These are phyloP conservation scores for Semibalanus balanoides DNA, from an alignment of 1,140 invertebrate species.

Conservation along the genomic window DNA sequence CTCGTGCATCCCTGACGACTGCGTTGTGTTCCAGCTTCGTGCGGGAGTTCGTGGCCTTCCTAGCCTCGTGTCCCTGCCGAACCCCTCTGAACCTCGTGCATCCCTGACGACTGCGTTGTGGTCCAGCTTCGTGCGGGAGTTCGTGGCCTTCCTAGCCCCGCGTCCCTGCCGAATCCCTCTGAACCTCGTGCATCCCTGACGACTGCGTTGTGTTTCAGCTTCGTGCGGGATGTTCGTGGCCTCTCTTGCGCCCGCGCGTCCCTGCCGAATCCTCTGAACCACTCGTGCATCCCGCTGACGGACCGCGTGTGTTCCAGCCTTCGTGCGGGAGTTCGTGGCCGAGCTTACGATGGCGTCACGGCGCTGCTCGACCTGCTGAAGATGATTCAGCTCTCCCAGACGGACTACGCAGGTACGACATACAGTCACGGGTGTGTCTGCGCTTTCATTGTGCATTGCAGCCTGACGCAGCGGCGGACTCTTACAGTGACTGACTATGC, in stretches of 20 bases:
- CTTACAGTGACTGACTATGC: too few relatives aligned
- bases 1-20: neutral
- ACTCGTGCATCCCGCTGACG: neutral
- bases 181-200: neutral
- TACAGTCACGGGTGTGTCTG: neutral
- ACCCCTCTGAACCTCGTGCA: too few relatives aligned
- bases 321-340: conserved; percentile 71
- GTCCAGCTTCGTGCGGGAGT: conserved; percentile 60
- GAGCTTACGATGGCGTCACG: conserved; percentile 63
- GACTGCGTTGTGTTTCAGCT: conserved; percentile 30
- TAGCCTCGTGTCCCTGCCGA: too few relatives aligned
- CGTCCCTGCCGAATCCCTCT: too few relatives aligned
- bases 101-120: conserved; percentile 8
- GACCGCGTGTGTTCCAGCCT: conserved; percentile 35
- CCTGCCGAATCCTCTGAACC: too few relatives aligned
- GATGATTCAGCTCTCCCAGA: conserved; percentile 48
- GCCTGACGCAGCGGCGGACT: too few relatives aligned
- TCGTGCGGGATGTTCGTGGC: too few relatives aligned
- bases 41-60: too few relatives aligned
- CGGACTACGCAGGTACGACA: conserved; percentile 19
- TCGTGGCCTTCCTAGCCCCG: too few relatives aligned
- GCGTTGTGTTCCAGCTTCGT: conserved; percentile 43
- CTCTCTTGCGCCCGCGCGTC: too few relatives aligned
- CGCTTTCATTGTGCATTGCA: too few relatives aligned
- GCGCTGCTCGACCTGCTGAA: conserved; percentile 64